Evolutionary conservation across 2,113 vertebrate genomes (phyloP).

Genomic region (Sciurus niger): DNA sequence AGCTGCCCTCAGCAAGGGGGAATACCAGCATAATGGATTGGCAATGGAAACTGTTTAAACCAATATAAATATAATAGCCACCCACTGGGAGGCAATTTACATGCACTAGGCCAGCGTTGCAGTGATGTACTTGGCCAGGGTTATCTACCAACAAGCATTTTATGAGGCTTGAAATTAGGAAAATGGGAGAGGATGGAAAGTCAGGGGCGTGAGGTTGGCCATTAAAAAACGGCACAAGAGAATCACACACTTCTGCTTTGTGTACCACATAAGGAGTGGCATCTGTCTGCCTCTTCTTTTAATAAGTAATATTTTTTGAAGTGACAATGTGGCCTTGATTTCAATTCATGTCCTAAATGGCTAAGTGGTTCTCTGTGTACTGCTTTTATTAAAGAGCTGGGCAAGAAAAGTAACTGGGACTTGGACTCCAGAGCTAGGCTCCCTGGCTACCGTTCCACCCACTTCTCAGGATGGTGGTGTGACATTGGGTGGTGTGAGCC

Average conservation of each 20-base stretch:
- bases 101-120: not conserved
- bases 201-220: too few species aligned
- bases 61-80: constrained; percentile 84
- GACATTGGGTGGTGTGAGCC: not conserved
- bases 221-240: not conserved
- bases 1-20: constrained; percentile 84
- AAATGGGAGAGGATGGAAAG: not conserved
- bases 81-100: constrained; percentile 81
- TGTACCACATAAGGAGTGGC: not conserved
- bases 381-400: not conserved
- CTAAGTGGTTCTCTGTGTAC: not conserved
- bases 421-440: not conserved
- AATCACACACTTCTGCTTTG: not conserved
- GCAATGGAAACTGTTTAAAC: constrained; percentile 80
- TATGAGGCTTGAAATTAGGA: constrained; percentile 20
- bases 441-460: not conserved
- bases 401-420: not conserved
- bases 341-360: not conserved
- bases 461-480: not conserved
- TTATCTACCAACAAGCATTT: constrained; percentile 58
- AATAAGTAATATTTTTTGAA: not conserved
- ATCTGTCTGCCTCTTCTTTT: not conserved
- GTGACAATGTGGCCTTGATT: not conserved
- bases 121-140: not conserved
- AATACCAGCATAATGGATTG: constrained; percentile 83